phyloP scores from a whole-genome alignment of 1,140 invertebrate species.

The Bilobella aurantiaca region DNA sequence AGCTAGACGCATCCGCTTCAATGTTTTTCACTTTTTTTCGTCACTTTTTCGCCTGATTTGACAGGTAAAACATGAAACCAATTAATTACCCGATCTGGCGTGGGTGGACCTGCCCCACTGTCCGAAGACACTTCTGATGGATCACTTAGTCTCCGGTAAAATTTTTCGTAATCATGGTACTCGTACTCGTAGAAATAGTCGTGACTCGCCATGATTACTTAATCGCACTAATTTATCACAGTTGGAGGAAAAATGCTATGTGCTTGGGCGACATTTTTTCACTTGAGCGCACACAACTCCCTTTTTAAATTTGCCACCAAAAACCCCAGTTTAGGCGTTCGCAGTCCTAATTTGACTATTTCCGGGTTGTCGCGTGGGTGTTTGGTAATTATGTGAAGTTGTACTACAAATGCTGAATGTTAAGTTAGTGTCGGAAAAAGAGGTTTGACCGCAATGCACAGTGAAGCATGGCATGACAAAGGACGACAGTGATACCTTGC shows the following conservation, averaged over 20 bases:
- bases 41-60: too few species aligned
- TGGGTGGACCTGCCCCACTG: conserved; percentile 16
- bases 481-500: neutral
- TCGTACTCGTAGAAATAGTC: conserved; percentile 31
- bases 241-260: too few species aligned
- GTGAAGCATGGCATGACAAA: neutral
- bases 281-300: too few species aligned
- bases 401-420: neutral
- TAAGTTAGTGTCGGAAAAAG: too few species aligned
- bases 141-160: conserved; percentile 33
- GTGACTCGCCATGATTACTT: conserved; percentile 16
- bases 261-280: too few species aligned
- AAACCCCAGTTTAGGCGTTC: neutral
- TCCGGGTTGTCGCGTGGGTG: conserved; percentile 6
- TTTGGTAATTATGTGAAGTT: neutral
- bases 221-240: conserved; percentile 6
- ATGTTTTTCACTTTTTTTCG: too few species aligned
- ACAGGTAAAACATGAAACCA: too few species aligned
- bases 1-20: too few species aligned
- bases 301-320: neutral
- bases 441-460: conserved; percentile 2
- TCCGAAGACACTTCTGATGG: conserved; percentile 31
- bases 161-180: conserved; percentile 31
- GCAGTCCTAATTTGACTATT: neutral
- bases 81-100: conserved; percentile 28